Conservation (phyloP, 2,113 vertebrate species). For the Zosterops borbonicus region DNA sequence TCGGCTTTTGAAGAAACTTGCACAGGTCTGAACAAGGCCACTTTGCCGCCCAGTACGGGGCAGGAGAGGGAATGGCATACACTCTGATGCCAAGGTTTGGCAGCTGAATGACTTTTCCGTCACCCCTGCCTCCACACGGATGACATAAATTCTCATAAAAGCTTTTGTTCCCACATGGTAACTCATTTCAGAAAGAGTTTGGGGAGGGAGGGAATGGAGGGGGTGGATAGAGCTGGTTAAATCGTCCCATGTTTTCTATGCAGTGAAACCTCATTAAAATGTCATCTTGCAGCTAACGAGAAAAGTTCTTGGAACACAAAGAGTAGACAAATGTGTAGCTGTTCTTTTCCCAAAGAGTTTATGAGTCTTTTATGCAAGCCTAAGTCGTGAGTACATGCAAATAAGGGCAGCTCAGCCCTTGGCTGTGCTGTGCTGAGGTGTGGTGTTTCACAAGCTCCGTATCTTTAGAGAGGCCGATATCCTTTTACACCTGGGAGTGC, state of each 20-base stretch:
- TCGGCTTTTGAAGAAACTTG: slow-evolving; percentile 39
- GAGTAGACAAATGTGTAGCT: slow-evolving; percentile 24
- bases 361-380: slow-evolving; percentile 49
- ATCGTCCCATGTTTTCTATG: slow-evolving; percentile 12
- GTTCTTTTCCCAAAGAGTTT: slow-evolving; percentile 22
- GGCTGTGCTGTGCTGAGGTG: not conserved
- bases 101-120: not conserved
- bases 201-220: not conserved
- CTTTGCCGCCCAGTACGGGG: not conserved
- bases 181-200: slow-evolving; percentile 11
- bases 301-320: slow-evolving; percentile 63
- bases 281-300: slow-evolving; percentile 56
- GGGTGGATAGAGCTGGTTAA: not conserved
- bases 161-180: not conserved
- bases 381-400: slow-evolving; percentile 26
- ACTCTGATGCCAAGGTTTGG: not conserved
- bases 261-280: slow-evolving; percentile 64
- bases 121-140: not conserved
- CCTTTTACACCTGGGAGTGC: not conserved
- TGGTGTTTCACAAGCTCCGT: not conserved
- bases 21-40: not conserved
- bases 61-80: not conserved
- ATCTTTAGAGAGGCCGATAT: not conserved
- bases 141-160: not conserved
- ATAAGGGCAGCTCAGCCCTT: slow-evolving; percentile 20